These are phyloP conservation scores for Acronicta alni DNA, from an alignment of 2,888 invertebrate species.

Conservation along the genomic window DNA sequence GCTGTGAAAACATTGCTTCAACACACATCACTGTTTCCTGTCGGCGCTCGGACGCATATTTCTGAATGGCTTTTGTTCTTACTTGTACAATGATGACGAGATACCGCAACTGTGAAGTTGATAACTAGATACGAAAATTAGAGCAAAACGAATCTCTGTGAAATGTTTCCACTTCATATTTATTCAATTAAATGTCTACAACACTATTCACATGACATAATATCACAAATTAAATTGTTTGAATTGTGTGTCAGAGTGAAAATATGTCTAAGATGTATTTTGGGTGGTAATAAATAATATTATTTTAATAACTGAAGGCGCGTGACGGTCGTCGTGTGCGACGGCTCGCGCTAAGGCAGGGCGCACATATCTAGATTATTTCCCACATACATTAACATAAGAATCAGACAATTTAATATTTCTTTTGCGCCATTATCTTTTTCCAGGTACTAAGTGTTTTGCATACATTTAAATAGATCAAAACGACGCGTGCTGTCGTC, in stretches of 20 bases:
- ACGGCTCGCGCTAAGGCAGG: constrained; percentile 63
- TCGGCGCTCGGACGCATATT: constrained; percentile 75
- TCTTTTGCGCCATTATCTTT: constrained; percentile 77
- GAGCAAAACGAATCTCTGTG: constrained; percentile 48
- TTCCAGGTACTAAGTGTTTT: constrained; percentile 81
- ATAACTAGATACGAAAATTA: constrained; percentile 62
- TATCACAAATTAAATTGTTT: constrained; percentile 39
- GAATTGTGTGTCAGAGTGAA: constrained; percentile 13
- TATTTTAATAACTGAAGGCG: constrained; percentile 66
- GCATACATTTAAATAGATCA: constrained; percentile 80
- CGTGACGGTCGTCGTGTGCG: constrained; percentile 70
- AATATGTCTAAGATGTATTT: constrained; percentile 22
- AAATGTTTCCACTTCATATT: constrained; percentile 25
- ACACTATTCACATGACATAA: constrained; percentile 26
- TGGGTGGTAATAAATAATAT: constrained; percentile 55
- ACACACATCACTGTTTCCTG: constrained; percentile 83
- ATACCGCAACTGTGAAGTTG: constrained; percentile 64
- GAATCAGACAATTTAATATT: constrained; percentile 80
- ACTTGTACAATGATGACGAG: constrained; percentile 79
- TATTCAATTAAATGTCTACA: constrained; percentile 31
- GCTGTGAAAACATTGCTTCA: constrained; percentile 80
- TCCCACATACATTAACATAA: constrained; percentile 83
- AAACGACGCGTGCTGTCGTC: constrained; percentile 77
- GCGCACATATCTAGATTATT: constrained; percentile 72
- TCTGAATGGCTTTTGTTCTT: constrained; percentile 88